phyloP scores from a whole-genome alignment of 2,797 vertebrate genomes.

The Philypnodon macrostomus region DNA sequence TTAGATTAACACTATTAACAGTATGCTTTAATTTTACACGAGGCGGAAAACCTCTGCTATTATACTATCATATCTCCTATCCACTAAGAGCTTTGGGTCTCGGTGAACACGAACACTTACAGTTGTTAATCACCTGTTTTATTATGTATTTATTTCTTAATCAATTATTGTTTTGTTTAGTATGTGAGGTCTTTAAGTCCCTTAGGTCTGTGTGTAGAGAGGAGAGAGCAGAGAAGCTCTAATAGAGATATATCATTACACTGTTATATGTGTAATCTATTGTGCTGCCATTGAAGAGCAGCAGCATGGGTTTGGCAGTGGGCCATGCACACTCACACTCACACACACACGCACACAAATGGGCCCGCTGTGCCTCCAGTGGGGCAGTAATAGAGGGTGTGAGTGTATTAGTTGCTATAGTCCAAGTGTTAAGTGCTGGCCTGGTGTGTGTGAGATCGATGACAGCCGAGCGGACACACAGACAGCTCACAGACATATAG shows the following conservation, averaged over 20 bases:
- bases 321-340: conserved; percentile 36
- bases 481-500: conserved; percentile 71
- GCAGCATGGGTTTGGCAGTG: conserved; percentile 57
- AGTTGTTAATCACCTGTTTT: background rate
- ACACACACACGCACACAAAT: conserved; percentile 35
- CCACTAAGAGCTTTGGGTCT: too few species aligned
- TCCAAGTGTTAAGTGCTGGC: conserved; percentile 84
- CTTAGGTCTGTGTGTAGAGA: background rate
- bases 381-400: conserved; percentile 78
- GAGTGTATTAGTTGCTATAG: conserved; percentile 80
- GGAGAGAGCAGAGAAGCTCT: conserved; percentile 34
- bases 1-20: too few species aligned
- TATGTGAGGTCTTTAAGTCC: background rate
- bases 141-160: background rate
- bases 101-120: background rate
- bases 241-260: conserved; percentile 68
- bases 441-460: conserved; percentile 83
- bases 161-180: background rate
- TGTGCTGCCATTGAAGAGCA: conserved; percentile 64
- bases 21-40: too few species aligned
- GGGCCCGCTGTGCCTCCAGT: conserved; percentile 71
- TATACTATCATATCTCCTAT: background rate
- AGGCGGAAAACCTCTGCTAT: background rate
- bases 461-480: conserved; percentile 59
- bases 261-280: conserved; percentile 67